A percentile compares a stretch with the other conserved stretches of the same genome.
These are phyloP conservation scores for Odontothrips loti DNA, from an alignment of 2,888 invertebrate species.

Conservation along the genomic window DNA sequence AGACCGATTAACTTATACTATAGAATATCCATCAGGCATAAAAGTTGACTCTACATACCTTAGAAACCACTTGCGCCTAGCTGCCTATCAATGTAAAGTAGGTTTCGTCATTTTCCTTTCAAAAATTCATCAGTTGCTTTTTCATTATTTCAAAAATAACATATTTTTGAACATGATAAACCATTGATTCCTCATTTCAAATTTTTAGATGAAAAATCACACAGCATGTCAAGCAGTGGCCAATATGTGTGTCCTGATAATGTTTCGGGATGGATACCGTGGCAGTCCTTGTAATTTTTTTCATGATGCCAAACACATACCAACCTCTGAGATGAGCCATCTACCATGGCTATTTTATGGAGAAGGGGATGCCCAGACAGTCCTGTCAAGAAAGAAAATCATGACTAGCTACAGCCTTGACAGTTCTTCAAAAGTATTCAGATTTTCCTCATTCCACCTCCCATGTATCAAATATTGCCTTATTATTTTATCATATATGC, in stretches of 20 bases:
- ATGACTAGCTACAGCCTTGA: conserved; percentile 48
- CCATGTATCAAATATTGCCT: neutral
- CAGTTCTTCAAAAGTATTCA: conserved; percentile 46
- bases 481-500: conserved; percentile 20
- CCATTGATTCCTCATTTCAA: conserved; percentile 32
- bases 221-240: conserved; percentile 63
- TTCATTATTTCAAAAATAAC: conserved; percentile 16
- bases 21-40: conserved; percentile 44
- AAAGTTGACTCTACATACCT: conserved; percentile 47
- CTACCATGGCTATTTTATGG: conserved; percentile 50
- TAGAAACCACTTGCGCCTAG: conserved; percentile 45
- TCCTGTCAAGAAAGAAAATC: conserved; percentile 48
- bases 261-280: conserved; percentile 51
- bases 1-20: conserved; percentile 43
- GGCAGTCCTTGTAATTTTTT: conserved; percentile 49
- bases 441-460: neutral
- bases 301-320: conserved; percentile 42
- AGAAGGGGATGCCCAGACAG: conserved; percentile 48
- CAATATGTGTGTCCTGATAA: conserved; percentile 61
- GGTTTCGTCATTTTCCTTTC: conserved; percentile 41
- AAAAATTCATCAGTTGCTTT: conserved; percentile 35
- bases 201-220: conserved; percentile 48
- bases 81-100: conserved; percentile 49
- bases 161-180: conserved; percentile 32
- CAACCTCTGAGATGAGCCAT: conserved; percentile 38